A percentile compares a stretch with the other conserved stretches of the same genome.
Evolutionary conservation across 2,113 vertebrate genomes (phyloP).

Genomic region (Cricetomys ansorgei): DNA sequence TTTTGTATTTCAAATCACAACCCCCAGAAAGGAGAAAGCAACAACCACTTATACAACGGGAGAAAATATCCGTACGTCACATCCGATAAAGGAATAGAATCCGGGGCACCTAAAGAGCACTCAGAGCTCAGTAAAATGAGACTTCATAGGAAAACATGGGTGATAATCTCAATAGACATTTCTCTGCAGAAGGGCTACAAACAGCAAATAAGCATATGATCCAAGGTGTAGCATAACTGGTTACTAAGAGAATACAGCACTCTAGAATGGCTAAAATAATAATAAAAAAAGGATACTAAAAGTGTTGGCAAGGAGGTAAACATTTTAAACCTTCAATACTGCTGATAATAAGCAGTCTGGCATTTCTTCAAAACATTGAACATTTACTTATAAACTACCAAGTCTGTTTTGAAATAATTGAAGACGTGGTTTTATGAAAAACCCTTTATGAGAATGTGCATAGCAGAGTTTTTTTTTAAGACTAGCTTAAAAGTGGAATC

Average conservation of each 20-base stretch:
- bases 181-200: background rate
- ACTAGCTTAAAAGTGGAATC: background rate
- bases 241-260: background rate
- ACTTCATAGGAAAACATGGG: background rate
- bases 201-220: background rate
- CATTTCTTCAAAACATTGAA: background rate
- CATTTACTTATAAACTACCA: background rate
- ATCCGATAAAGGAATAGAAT: background rate
- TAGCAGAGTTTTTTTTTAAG: background rate
- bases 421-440: background rate
- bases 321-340: background rate
- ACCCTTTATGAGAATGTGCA: background rate
- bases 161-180: background rate
- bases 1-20: background rate
- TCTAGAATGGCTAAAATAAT: background rate
- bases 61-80: background rate
- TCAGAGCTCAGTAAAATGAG: background rate
- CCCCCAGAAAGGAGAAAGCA: background rate
- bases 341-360: background rate
- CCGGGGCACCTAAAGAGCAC: background rate
- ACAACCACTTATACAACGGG: background rate
- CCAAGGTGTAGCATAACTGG: background rate
- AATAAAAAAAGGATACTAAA: background rate
- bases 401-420: background rate
- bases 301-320: background rate